These are phyloP conservation scores for Euschistus heros DNA, from an alignment of 1,140 invertebrate genomes.

Conservation along the genomic window DNA sequence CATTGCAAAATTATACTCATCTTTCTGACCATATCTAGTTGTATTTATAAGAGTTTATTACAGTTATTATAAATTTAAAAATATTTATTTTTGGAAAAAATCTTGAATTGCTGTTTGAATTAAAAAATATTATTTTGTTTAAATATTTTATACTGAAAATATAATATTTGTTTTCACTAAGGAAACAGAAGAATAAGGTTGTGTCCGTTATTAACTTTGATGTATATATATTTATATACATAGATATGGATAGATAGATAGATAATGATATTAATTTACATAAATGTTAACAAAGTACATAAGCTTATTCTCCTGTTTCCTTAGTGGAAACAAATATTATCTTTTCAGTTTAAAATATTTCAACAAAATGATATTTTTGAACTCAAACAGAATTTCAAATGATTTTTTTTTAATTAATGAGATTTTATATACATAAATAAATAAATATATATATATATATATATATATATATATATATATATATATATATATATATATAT, in stretches of 20 bases:
- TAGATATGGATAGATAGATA: background rate
- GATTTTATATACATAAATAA: background rate
- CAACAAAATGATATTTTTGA: background rate
- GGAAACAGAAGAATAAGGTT: too few species aligned
- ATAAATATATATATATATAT: background rate
- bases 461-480: conserved; percentile 1
- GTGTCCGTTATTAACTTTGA: background rate
- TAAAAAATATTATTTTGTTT: too few species aligned
- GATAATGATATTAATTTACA: background rate
- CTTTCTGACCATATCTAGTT: too few species aligned
- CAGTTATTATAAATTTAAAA: too few species aligned
- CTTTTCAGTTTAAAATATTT: background rate
- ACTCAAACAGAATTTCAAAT: background rate
- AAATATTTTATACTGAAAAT: too few species aligned
- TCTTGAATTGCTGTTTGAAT: too few species aligned
- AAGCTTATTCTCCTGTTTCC: background rate
- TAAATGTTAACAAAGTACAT: background rate
- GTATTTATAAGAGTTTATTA: too few species aligned
- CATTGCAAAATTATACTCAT: too few species aligned
- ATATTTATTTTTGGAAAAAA: too few species aligned
- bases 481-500: conserved; percentile 1
- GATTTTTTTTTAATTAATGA: background rate
- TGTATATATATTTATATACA: background rate
- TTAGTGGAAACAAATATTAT: background rate
- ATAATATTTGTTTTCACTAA: too few species aligned